Conservation (phyloP, 2,113 vertebrate genomes). For the Oenanthe oenanthe region DNA sequence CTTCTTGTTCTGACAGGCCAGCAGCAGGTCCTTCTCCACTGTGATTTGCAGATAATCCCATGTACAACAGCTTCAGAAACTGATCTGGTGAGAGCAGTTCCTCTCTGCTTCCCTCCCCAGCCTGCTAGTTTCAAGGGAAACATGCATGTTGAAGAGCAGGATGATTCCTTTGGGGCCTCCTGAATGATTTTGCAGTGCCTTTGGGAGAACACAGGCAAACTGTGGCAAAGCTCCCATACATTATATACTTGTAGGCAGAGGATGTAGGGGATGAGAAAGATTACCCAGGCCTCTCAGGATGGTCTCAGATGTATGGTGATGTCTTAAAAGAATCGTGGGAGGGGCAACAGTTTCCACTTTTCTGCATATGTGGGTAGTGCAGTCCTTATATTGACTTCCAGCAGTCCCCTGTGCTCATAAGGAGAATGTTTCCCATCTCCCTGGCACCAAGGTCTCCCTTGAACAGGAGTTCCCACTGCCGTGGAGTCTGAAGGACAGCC, state of each 20-base stretch:
- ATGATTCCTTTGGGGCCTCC: neutral
- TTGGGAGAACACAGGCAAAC: neutral
- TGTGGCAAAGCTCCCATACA: neutral
- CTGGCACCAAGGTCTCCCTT: neutral
- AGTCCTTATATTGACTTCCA: neutral
- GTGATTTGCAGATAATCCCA: constrained; percentile 2
- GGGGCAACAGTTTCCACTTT: neutral
- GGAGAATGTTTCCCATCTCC: neutral
- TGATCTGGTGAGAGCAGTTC: constrained; percentile 6
- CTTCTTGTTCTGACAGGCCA: constrained; percentile 19
- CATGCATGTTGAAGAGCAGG: neutral
- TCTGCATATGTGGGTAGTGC: neutral
- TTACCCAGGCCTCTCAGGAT: neutral
- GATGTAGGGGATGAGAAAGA: neutral
- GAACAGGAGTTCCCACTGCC: neutral
- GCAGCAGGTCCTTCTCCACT: neutral
- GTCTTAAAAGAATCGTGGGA: neutral
- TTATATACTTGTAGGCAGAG: neutral
- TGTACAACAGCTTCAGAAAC: constrained; percentile 46
- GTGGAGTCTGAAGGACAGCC: neutral
- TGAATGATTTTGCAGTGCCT: neutral
- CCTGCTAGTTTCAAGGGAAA: neutral
- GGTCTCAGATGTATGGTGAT: neutral
- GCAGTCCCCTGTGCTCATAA: neutral
- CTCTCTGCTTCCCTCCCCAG: neutral